Evolutionary conservation across 2,888 invertebrate species (phyloP).

Genomic region (Isoperla grammatica): DNA sequence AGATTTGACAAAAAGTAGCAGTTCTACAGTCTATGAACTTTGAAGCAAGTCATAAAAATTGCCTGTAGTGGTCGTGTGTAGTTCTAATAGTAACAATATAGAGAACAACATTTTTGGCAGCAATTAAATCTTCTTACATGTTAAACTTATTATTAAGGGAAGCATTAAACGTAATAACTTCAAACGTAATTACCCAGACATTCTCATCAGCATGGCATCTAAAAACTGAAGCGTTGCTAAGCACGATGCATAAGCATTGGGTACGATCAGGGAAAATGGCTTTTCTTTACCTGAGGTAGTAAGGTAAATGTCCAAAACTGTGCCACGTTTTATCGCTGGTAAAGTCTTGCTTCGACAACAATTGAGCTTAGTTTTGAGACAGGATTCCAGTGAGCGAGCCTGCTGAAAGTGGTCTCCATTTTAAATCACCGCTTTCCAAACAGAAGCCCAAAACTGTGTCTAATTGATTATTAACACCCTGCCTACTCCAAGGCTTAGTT

Average conservation of each 20-base stretch:
- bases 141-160: neutral
- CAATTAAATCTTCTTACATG: neutral
- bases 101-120: too few relatives aligned
- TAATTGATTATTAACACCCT: too few relatives aligned
- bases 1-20: too few relatives aligned
- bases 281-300: slow-evolving; percentile 69
- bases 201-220: neutral
- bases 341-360: slow-evolving; percentile 72
- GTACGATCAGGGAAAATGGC: neutral
- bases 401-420: slow-evolving; percentile 49
- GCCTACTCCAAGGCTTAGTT: too few relatives aligned
- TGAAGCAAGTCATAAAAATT: too few relatives aligned
- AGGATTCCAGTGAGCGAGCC: slow-evolving; percentile 69
- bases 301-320: slow-evolving; percentile 76
- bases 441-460: too few relatives aligned
- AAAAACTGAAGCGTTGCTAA: neutral
- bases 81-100: too few relatives aligned
- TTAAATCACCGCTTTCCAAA: slow-evolving; percentile 32
- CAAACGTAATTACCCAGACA: neutral
- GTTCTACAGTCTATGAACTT: too few relatives aligned
- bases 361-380: slow-evolving; percentile 63
- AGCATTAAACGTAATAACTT: neutral
- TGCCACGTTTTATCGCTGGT: slow-evolving; percentile 76
- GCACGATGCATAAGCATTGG: slow-evolving; percentile 11
- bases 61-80: too few relatives aligned